Percentiles rank a stretch among this genome's conserved stretches.
Conservation (phyloP, 2,113 vertebrate species). For the Sula dactylatra region DNA sequence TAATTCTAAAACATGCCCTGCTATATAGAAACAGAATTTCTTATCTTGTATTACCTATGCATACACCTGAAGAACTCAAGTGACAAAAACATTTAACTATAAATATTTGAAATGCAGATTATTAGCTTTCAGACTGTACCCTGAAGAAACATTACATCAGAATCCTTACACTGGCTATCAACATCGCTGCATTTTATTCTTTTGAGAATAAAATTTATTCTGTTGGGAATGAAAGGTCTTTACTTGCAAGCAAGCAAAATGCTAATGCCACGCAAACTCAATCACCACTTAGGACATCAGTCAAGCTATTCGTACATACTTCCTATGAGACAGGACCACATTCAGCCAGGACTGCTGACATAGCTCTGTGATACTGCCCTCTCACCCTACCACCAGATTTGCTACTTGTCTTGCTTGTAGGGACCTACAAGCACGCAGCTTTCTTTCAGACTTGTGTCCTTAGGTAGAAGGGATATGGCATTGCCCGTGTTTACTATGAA, state of each 20-base stretch:
- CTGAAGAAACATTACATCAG: background rate
- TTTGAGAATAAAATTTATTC: too few relatives aligned
- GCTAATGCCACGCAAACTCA: background rate
- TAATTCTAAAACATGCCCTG: background rate
- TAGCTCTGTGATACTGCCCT: background rate
- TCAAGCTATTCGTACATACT: background rate
- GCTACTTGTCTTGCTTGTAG: background rate
- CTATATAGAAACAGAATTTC: background rate
- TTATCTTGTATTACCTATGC: background rate
- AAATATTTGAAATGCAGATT: background rate
- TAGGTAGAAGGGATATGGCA: background rate
- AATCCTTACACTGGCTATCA: background rate
- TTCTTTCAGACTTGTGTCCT: background rate
- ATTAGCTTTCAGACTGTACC: background rate
- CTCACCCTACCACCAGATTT: background rate
- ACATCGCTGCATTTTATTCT: background rate
- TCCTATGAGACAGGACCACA: background rate
- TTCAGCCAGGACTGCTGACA: background rate
- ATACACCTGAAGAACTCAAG: background rate
- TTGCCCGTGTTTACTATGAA: background rate
- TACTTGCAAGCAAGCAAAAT: background rate
- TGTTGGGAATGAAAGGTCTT: background rate
- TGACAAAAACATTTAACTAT: background rate
- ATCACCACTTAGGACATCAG: background rate
- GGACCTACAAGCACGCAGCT: background rate